Conservation (phyloP, 2,797 vertebrate species). For the Sebastes hopkinsi region DNA sequence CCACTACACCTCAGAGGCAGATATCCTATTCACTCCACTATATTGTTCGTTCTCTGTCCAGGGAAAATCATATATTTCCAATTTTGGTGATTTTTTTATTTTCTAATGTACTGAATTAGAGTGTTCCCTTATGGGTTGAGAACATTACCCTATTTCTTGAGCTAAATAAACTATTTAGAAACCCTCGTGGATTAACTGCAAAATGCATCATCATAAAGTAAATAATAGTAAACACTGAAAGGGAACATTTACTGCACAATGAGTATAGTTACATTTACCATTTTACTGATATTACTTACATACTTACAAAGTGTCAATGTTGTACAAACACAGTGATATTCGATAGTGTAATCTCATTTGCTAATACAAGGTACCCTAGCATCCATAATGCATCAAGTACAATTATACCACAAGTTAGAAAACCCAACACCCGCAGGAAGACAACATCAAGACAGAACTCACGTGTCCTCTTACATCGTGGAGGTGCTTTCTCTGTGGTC, state of each 20-base stretch:
- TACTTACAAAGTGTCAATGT: neutral
- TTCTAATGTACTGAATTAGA: neutral
- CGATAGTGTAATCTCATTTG: conserved; percentile 2
- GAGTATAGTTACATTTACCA: too few species aligned
- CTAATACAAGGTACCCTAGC: neutral
- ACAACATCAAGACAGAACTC: neutral
- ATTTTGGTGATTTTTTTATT: neutral
- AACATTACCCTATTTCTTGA: neutral
- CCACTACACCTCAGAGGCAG: neutral
- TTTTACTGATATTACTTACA: neutral
- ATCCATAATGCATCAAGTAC: conserved; percentile 32
- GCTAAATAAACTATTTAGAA: neutral
- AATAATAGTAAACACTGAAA: too few species aligned
- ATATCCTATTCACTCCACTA: neutral
- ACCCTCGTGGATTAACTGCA: neutral
- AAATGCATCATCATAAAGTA: neutral
- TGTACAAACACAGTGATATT: conserved; percentile 10
- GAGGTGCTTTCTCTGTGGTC: neutral
- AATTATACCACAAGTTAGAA: neutral
- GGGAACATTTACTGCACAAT: too few species aligned
- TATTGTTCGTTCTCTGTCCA: neutral
- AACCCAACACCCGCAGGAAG: neutral
- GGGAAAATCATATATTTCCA: neutral
- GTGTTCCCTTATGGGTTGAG: neutral
- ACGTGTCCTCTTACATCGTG: neutral